Base-by-base conservation (phyloP, 2,888 invertebrate genomes). In the Emmelina monodactyla region DNA sequence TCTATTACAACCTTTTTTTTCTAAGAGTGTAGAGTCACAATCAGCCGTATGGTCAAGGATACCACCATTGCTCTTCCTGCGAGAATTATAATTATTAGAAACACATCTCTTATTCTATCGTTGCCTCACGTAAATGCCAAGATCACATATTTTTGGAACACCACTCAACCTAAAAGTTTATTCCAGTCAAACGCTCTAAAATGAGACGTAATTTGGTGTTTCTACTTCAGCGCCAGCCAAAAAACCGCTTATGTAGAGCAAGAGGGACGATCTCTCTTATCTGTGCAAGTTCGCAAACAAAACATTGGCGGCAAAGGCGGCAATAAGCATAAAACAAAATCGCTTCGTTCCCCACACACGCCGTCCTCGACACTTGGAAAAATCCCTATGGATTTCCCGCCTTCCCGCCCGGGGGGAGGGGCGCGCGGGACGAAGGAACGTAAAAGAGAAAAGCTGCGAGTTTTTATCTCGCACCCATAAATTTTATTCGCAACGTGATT, bases 371-470 rank as follows among this genome's bases (percentile, higher is more conserved):
- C 70, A 78, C 75, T 78, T 78, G 75, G 78, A 76, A 78, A 78
- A 78, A 79, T 76, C 76, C 78, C 79, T 75, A 5, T 19, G 9
- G 5, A n/a, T n/a, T 78, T 76, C 73, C 78, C 78, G 76, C 78
- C 78, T 79, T 76, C 78, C 70, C 62, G 59, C 62, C 58, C 64
- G 65, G 59, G 61, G 47, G 50, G 45, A 51, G 44, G 47, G 38
- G 51, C 45, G 46, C 49, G 51, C 43, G 54, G 58, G 64, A 69
- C 65, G 68, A 73, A 76, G 71, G 75, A 76, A 78, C 78, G 78
- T 79, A 80, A 80, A 81, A 81, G 81, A 82, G 81, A 81, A 82
- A 81, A 82, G 81, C 81, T 82, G 79, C 81, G 81, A 81, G 81
- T 82, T 82, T 82, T 82, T 82, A 82, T 82, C 81, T 82, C 79